A percentile compares a stretch with the other conserved stretches of the same genome.
Evolutionary conservation across 2,113 vertebrate species (phyloP).

Genomic region (Phaethornis superciliosus): DNA sequence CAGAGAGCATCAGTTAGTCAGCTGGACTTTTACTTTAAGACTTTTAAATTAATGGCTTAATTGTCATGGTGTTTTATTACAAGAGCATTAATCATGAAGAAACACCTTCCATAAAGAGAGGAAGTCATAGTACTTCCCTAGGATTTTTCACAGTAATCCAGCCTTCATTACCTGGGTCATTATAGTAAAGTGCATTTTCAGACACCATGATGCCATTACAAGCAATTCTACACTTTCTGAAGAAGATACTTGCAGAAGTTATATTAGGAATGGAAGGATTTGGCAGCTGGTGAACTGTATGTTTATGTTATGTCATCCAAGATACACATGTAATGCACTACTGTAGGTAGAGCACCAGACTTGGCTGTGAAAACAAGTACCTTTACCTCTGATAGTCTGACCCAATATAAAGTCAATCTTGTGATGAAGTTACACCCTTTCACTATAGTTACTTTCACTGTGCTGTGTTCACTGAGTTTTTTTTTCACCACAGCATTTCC

Average conservation of each 20-base stretch:
- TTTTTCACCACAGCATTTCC: background rate
- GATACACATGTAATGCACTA: background rate
- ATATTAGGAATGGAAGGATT: background rate
- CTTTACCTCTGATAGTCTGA: background rate
- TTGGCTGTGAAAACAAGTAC: background rate
- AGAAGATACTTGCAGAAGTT: background rate
- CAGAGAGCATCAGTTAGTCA: background rate
- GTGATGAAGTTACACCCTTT: background rate
- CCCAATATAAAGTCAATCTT: background rate
- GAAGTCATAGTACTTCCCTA: background rate
- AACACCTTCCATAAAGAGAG: background rate
- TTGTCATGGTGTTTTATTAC: background rate
- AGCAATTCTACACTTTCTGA: background rate
- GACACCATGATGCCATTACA: background rate
- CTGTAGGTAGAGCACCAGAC: background rate
- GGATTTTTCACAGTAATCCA: background rate
- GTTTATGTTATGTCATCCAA: background rate
- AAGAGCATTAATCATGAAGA: slow-evolving; percentile 32
- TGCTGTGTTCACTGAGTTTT: background rate
- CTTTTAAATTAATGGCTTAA: slow-evolving; percentile 5
- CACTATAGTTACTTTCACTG: background rate
- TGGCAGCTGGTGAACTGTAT: background rate
- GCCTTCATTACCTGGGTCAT: background rate
- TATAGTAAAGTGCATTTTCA: slow-evolving; percentile 19
- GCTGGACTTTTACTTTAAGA: background rate